Percentiles rank a stretch among this genome's conserved stretches.
Conservation (phyloP, 2,797 vertebrate genomes). For the Sebastes trivittatus region DNA sequence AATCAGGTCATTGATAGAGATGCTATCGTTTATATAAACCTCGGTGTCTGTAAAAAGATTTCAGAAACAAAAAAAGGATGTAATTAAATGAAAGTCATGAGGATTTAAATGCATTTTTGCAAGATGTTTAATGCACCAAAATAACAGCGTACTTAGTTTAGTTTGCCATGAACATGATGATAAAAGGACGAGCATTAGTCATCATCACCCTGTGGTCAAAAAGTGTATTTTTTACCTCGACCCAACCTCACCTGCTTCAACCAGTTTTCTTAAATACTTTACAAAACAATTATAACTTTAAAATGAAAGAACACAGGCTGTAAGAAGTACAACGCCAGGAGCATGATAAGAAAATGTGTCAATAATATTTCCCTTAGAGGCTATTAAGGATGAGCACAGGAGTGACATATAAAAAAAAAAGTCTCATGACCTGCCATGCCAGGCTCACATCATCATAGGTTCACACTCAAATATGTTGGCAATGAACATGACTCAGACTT, state of each 20-base stretch:
- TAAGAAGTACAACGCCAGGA: not conserved
- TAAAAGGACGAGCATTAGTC: not conserved
- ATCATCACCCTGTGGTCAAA: not conserved
- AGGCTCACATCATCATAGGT: not conserved
- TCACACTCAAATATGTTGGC: not conserved
- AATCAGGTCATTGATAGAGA: slow-evolving; percentile 73
- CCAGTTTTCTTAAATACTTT: not conserved
- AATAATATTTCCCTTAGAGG: not conserved
- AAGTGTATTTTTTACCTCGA: not conserved
- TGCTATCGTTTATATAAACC: not conserved
- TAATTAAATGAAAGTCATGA: not conserved
- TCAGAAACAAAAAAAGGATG: not conserved
- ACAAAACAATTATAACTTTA: not conserved
- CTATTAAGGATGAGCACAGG: not conserved
- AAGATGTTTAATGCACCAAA: too few species aligned
- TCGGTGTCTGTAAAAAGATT: slow-evolving; percentile 4
- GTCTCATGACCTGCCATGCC: not conserved
- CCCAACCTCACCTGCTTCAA: not conserved
- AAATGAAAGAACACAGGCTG: not conserved
- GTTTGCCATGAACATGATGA: not conserved
- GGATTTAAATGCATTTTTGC: not conserved
- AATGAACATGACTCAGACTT: not conserved
- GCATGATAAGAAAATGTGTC: too few species aligned
- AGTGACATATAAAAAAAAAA: not conserved
- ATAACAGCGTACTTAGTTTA: not conserved